Evolutionary conservation across 2,888 invertebrate species (phyloP).

Genomic region (Eupithecia dodoneata): DNA sequence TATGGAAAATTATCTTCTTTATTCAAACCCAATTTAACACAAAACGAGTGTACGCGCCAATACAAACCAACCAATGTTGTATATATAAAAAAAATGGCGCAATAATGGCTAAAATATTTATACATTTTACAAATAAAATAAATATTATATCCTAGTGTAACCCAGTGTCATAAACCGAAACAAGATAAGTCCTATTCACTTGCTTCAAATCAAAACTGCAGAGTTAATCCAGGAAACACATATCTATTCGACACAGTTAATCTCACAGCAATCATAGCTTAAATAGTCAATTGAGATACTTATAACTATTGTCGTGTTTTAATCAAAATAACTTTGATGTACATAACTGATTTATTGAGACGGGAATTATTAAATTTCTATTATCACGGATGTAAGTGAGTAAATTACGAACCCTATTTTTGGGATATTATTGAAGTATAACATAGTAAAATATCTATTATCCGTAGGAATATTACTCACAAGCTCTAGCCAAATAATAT

Average conservation of each 20-base stretch:
- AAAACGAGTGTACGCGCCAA: too few relatives aligned
- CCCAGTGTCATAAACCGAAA: constrained; percentile 19
- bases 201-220: constrained; percentile 27
- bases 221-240: constrained; percentile 36
- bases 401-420: too few relatives aligned
- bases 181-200: constrained; percentile 30
- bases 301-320: constrained; percentile 25
- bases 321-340: constrained; percentile 24
- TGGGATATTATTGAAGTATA: too few relatives aligned
- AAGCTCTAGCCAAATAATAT: background rate
- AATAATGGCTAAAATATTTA: too few relatives aligned
- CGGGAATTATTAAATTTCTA: background rate
- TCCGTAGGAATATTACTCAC: background rate
- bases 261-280: constrained; percentile 29
- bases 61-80: too few relatives aligned
- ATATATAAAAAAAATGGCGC: too few relatives aligned
- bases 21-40: too few relatives aligned
- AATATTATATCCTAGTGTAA: background rate
- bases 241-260: constrained; percentile 21
- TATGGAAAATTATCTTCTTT: too few relatives aligned
- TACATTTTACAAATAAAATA: too few relatives aligned
- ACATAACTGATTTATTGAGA: background rate
- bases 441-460: background rate
- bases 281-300: constrained; percentile 30
- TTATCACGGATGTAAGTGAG: too few relatives aligned